Conservation (phyloP, 2,113 vertebrate genomes). For the Mionectes macconnelli region DNA sequence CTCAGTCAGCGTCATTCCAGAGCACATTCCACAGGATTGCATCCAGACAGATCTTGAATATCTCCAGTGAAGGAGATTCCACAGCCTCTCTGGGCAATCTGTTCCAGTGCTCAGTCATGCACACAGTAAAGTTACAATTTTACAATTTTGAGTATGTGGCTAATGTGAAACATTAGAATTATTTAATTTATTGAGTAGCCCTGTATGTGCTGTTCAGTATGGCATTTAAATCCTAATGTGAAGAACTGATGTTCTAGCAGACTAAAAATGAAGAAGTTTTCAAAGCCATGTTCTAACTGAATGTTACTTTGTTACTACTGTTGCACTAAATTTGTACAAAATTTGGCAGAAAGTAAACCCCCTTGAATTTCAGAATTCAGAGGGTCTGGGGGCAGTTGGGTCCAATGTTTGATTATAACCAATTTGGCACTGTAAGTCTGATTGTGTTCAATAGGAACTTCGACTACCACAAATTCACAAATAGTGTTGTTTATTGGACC, state of each 20-base stretch:
- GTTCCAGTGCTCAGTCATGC: not conserved
- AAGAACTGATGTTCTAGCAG: not conserved
- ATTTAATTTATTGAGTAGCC: not conserved
- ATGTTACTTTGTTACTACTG: not conserved
- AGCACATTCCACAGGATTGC: not conserved
- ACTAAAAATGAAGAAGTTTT: not conserved
- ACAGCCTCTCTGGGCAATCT: not conserved
- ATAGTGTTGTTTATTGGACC: not conserved
- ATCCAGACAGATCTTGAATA: not conserved
- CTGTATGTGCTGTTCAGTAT: not conserved
- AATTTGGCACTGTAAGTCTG: too few relatives aligned
- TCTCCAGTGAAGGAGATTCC: not conserved
- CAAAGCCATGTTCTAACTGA: not conserved
- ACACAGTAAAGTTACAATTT: not conserved
- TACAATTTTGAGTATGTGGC: not conserved
- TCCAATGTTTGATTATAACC: not conserved
- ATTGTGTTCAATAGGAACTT: not conserved
- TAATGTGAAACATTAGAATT: not conserved
- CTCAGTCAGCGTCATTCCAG: not conserved
- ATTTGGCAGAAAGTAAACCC: not conserved
- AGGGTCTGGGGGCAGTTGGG: not conserved
- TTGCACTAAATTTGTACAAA: not conserved
- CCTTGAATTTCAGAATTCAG: not conserved
- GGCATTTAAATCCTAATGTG: not conserved
- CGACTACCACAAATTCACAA: not conserved